Conservation (phyloP, 2,888 invertebrate species). For the Lithophane leautieri region DNA sequence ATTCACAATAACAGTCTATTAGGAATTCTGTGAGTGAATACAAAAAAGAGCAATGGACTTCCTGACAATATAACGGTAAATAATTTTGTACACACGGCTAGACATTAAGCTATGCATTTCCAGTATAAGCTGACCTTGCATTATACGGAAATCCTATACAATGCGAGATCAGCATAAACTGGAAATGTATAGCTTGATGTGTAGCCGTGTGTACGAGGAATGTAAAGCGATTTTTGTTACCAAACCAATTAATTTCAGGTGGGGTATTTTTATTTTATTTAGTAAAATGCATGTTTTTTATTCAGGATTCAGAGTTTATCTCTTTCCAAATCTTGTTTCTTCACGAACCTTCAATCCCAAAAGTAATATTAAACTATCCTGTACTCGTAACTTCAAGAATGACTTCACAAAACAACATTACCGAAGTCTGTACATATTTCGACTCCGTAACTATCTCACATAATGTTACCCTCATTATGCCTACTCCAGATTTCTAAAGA, state of each 20-base stretch:
- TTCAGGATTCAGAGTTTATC: background rate
- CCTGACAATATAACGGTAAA: background rate
- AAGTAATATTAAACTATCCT: conserved; percentile 17
- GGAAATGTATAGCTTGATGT: too few species aligned
- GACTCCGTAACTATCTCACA: conserved; percentile 37
- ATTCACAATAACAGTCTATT: conserved; percentile 53
- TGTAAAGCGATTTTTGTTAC: too few species aligned
- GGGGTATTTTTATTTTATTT: background rate
- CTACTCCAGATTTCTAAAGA: conserved; percentile 50
- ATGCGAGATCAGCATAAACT: too few species aligned
- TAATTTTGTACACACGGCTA: too few species aligned
- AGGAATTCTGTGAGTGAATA: conserved; percentile 12
- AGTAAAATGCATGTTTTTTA: background rate
- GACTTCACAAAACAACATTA: conserved; percentile 27
- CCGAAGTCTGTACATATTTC: conserved; percentile 36
- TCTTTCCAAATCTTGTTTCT: background rate
- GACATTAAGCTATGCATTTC: too few species aligned
- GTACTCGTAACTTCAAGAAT: background rate
- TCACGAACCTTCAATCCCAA: background rate
- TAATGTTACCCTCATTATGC: conserved; percentile 48
- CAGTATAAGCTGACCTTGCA: too few species aligned
- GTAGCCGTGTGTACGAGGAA: too few species aligned
- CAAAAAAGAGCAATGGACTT: background rate
- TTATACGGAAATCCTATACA: too few species aligned
- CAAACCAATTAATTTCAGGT: too few species aligned